These are phyloP conservation scores for Anoplophora glabripennis DNA, from an alignment of 1,140 invertebrate species.

Conservation along the genomic window DNA sequence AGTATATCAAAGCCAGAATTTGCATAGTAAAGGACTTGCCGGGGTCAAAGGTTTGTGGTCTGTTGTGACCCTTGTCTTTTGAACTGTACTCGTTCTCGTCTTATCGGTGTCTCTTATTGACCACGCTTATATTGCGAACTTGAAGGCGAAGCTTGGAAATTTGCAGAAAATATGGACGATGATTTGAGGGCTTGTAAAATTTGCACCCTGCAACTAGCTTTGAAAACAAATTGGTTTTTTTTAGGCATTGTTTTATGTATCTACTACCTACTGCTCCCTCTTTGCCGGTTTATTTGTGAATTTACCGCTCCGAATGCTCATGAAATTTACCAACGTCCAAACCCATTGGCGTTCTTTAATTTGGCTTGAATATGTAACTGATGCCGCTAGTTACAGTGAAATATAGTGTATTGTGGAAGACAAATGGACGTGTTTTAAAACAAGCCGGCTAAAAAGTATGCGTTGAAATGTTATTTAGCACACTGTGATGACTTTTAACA, in stretches of 20 bases:
- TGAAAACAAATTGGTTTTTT: too few species aligned
- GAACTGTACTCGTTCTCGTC: background rate
- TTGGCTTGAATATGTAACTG: constrained; percentile 8
- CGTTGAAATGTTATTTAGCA: constrained; percentile 13
- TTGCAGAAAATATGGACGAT: background rate
- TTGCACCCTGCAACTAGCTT: too few species aligned
- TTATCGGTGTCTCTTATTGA: background rate
- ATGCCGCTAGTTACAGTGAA: constrained; percentile 15
- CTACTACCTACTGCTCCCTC: background rate
- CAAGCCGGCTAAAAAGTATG: constrained; percentile 2
- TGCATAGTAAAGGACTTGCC: background rate
- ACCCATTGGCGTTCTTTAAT: background rate
- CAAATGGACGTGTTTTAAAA: constrained; percentile 10
- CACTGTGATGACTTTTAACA: background rate
- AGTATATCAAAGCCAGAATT: constrained; percentile 3
- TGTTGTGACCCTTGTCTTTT: background rate
- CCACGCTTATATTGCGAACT: background rate
- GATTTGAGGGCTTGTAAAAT: too few species aligned
- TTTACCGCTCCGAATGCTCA: background rate
- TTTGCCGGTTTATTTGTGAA: background rate
- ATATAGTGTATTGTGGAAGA: constrained; percentile 16
- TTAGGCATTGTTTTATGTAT: too few species aligned
- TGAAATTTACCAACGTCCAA: constrained; percentile 1
- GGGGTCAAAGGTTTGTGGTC: constrained; percentile 1
- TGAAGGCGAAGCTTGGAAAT: background rate